Base-by-base conservation (phyloP, 2,888 invertebrate genomes). In the Listrodromus nycthemerus region DNA sequence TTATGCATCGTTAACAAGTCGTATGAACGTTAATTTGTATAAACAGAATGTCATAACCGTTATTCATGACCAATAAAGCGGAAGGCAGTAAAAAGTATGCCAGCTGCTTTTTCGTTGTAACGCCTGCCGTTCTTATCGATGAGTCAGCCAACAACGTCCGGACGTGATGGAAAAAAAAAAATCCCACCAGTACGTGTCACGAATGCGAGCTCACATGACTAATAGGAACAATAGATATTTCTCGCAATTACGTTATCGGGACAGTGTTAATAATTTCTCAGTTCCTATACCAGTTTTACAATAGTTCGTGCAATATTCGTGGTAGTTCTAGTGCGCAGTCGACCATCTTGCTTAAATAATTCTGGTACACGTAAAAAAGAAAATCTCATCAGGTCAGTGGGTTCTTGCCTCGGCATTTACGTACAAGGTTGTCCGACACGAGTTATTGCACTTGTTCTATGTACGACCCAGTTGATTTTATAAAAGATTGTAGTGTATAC, bases 401-500 rank as follows among this genome's bases (percentile, higher is more conserved):
- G 21, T 19, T 63, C n/a, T 41, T 33, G 65, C 65, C 37, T 65
- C 21, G 33, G 41, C 10, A 65, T 71, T 71, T 41, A 33, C 41
- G 41, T 65, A 19, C 65, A 71, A 79, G 70, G 78, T 41, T 65
- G 55, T 48, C 21, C n/a, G 52, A 16, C 27, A 65, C 41, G 50
- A 78, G 78, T 63, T 71, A 70, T 78, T 78, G 65, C 70, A 71
- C 70, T 65, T 71, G 63, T 65, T 71, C 13, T 41, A 19, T 19
- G 30, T 61, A 79, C 78, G 71, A 79, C 78, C 78, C 65, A 79
- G 71, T 65, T 79, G 65, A 50, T 71, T 33, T 65, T 27, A 24
- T 41, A 30, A 52, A 71, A 71, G 61, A 21, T 21, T 6, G 5
- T n/a, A 7, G 24, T 50, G 70, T 19, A 69, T 21, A 61, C 50